Evolutionary conservation across 2,797 vertebrate species (phyloP).

Genomic region (Valencia hispanica): DNA sequence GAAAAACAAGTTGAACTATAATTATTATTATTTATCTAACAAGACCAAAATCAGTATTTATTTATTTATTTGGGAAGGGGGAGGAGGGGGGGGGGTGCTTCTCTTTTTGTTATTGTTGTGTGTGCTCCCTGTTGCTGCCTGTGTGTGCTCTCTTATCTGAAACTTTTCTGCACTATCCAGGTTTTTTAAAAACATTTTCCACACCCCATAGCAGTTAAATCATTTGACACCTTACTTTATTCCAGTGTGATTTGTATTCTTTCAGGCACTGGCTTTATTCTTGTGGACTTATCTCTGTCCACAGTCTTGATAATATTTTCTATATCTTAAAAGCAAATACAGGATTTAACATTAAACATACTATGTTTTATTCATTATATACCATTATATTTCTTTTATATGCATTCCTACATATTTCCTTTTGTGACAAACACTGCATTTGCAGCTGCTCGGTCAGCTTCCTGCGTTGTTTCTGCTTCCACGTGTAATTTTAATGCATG

Average conservation of each 20-base stretch:
- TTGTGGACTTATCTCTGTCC: not conserved
- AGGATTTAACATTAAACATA: not conserved
- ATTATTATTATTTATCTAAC: not conserved
- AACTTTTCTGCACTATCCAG: not conserved
- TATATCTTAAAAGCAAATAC: not conserved
- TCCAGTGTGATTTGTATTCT: not conserved
- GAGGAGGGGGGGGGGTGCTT: too few relatives aligned
- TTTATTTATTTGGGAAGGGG: too few relatives aligned
- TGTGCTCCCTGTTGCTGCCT: too few relatives aligned
- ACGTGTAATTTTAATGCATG: slow-evolving; percentile 29
- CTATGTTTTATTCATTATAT: slow-evolving; percentile 13
- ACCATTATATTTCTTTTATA: slow-evolving; percentile 8
- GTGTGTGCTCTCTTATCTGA: not conserved
- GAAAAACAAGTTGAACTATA: not conserved
- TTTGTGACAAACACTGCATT: not conserved
- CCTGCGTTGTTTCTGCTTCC: slow-evolving; percentile 13
- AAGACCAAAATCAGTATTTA: not conserved
- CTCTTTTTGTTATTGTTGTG: not conserved
- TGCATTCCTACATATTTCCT: not conserved
- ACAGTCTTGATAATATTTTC: not conserved
- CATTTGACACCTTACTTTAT: not conserved
- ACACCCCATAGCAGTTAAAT: not conserved
- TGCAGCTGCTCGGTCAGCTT: slow-evolving; percentile 6
- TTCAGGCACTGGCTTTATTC: not conserved
- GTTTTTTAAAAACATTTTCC: not conserved